Base-by-base conservation (phyloP, 2,888 invertebrate species). In the Flexamia atlantica region DNA sequence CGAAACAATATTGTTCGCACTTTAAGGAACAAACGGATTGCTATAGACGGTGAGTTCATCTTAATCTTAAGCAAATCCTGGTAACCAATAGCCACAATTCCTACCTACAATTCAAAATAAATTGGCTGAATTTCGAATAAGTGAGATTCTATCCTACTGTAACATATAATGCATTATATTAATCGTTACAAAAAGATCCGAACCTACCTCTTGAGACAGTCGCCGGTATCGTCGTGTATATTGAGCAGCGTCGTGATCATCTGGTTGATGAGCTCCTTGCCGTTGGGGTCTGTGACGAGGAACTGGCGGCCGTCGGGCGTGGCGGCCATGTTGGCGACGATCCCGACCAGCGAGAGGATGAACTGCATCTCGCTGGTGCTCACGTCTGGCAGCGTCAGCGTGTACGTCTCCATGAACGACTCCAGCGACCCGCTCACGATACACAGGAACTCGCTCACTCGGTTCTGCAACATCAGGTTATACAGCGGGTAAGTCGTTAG, bases 371-470 rank as follows among this genome's bases (percentile, higher is more conserved):
- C 90, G 32, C 90, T 89, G 20, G 89, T 88, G 53, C 86, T 88
- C 20, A 88, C 88, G 12, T 89, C 88, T 0, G 90, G 90, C 40
- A 90, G 87, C 32, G 85, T 87, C 12, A 85, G 86, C 25, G 87
- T 87, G 84, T 90, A 90, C n/a, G 89, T 89, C 53, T 89, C 89
- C 86, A 90, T 87, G 82, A 90, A 90, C 30, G 90, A 90, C 0
- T 85, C 87, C 80, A 90, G 88, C 28, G 89, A 89, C 57, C 89
- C 89, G 74, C 89, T 89, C 23, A 89, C 89, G 72, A 90, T 89
- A 84, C 88, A 88, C 46, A 90, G 86, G 76, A 90, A 89, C 84
- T 90, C 89, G 23, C 87, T 88, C 36, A 90, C 85, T 86, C 89
- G 89, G 20, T 87, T 88, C 88, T 89, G 89, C 88, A 72, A n/a